These are phyloP conservation scores for Hyperoodon ampullatus DNA, from an alignment of 2,113 vertebrate species.

Conservation along the genomic window DNA sequence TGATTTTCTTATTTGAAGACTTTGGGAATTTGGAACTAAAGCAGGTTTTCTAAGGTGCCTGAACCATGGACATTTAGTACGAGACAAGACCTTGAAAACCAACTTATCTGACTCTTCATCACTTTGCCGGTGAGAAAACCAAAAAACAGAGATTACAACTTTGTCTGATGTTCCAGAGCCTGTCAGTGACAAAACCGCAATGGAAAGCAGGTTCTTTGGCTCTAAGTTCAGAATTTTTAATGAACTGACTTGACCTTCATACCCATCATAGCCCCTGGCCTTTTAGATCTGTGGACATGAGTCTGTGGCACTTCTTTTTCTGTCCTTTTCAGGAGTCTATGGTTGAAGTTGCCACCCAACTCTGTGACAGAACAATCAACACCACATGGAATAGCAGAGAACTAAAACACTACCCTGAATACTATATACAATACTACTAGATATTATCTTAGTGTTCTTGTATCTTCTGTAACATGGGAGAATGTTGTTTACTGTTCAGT, in stretches of 20 bases:
- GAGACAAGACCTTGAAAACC: neutral
- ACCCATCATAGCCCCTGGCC: neutral
- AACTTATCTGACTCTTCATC: neutral
- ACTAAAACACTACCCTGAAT: neutral
- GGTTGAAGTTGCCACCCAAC: too few species aligned
- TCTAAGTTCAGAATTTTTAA: neutral
- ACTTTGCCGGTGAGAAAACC: neutral
- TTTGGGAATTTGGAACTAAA: neutral
- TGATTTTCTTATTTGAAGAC: neutral
- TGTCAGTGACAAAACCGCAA: neutral
- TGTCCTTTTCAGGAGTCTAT: neutral
- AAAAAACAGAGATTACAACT: neutral
- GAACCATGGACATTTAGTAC: neutral
- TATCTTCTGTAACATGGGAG: neutral
- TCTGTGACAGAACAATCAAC: neutral
- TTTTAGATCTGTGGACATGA: neutral
- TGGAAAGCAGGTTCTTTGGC: neutral
- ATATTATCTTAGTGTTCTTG: neutral
- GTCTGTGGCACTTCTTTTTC: neutral
- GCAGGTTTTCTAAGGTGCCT: neutral
- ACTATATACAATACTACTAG: accelerated
- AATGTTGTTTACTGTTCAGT: neutral
- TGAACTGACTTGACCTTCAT: neutral
- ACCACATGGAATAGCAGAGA: neutral
- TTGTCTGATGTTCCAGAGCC: neutral